These are phyloP conservation scores for Drosophila eugracilis DNA, from an alignment of 1,140 invertebrate species.

Conservation along the genomic window DNA sequence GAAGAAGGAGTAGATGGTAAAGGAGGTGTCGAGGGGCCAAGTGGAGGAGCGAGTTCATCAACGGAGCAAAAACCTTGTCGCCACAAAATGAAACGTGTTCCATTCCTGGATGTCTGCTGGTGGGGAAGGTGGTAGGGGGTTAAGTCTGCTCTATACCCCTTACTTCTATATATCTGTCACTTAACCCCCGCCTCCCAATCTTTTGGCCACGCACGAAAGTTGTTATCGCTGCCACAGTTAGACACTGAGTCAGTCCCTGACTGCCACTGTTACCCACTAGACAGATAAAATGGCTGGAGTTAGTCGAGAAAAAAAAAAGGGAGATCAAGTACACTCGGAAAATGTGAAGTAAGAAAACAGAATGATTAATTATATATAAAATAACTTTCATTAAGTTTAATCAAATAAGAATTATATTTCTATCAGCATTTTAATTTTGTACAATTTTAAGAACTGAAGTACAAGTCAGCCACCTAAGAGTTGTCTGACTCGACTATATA, in stretches of 20 bases:
- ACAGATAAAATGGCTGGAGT: conserved; percentile 18
- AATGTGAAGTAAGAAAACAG: not conserved
- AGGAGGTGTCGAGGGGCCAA: not conserved
- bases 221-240: conserved; percentile 72
- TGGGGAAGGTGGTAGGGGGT: not conserved
- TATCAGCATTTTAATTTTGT: too few species aligned
- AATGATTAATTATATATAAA: not conserved
- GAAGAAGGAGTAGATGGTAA: too few species aligned
- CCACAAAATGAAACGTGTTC: conserved; percentile 63
- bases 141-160: conserved; percentile 19
- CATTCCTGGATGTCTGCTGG: conserved; percentile 8
- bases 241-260: conserved; percentile 47
- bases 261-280: conserved; percentile 53
- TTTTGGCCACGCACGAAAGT: conserved; percentile 60
- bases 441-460: too few species aligned
- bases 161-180: not conserved
- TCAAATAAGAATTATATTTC: too few species aligned
- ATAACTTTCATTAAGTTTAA: too few species aligned
- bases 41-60: conserved; percentile 62
- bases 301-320: conserved; percentile 18
- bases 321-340: conserved; percentile 3
- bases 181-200: not conserved
- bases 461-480: too few species aligned
- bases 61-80: conserved; percentile 75
- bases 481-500: too few species aligned